These are phyloP conservation scores for Neopipo cinnamomea DNA, from an alignment of 2,113 vertebrate species.

Conservation along the genomic window DNA sequence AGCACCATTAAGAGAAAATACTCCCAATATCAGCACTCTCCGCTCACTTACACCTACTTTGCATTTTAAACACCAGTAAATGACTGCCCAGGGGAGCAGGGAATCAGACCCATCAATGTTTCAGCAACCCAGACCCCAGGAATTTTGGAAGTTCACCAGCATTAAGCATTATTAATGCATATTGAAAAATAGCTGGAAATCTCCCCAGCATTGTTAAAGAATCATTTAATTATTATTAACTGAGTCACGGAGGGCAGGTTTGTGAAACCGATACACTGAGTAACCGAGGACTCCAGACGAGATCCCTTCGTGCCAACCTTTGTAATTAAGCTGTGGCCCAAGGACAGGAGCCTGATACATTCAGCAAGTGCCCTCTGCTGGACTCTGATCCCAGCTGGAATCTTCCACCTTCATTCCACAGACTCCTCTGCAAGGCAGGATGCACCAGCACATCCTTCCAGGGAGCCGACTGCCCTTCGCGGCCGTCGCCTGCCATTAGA, in stretches of 20 bases:
- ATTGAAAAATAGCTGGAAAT: constrained; percentile 59
- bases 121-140: constrained; percentile 43
- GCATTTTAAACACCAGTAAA: constrained; percentile 52
- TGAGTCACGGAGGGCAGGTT: constrained; percentile 52
- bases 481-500: neutral
- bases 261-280: constrained; percentile 21
- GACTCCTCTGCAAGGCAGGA: neutral
- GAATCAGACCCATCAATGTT: constrained; percentile 49
- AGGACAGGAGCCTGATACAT: neutral
- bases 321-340: constrained; percentile 12
- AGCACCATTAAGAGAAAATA: constrained; percentile 28
- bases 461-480: neutral
- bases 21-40: constrained; percentile 53
- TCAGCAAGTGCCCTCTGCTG: constrained; percentile 57
- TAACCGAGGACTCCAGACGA: neutral
- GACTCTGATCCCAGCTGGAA: neutral
- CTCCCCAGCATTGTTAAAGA: constrained; percentile 43
- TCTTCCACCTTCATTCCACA: neutral
- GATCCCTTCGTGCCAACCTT: neutral
- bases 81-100: constrained; percentile 38
- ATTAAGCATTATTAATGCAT: constrained; percentile 23
- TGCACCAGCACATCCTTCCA: neutral
- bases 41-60: constrained; percentile 7
- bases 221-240: constrained; percentile 62
- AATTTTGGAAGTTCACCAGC: constrained; percentile 45